Evolutionary conservation across 2,888 invertebrate species (phyloP).

Genomic region (Lucinisca nassula): DNA sequence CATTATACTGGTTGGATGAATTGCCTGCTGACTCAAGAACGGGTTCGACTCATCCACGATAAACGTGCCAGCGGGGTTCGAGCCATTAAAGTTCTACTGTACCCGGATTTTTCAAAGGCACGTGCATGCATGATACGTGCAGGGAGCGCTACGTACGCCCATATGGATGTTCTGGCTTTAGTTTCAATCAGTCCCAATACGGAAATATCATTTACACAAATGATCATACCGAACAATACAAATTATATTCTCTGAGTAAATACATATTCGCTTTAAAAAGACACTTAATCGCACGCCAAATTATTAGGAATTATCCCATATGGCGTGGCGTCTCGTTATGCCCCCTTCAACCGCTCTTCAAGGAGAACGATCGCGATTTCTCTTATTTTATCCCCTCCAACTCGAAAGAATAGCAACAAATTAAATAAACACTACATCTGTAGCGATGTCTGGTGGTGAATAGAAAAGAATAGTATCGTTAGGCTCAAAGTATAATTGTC

Average conservation of each 20-base stretch:
- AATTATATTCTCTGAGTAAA: conserved; percentile 60
- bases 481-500: conserved; percentile 53
- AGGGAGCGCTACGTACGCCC: no score
- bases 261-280: conserved; percentile 62
- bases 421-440: conserved; percentile 75
- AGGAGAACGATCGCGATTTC: conserved; percentile 42
- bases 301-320: conserved; percentile 16
- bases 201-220: conserved; percentile 68
- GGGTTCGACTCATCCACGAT: no score
- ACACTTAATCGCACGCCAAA: conserved; percentile 29
- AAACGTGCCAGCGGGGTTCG: no score
- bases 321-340: conserved; percentile 54
- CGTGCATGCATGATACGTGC: no score
- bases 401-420: conserved; percentile 67
- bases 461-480: conserved; percentile 67
- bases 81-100: no score
- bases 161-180: no score
- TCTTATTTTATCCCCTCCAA: conserved; percentile 39
- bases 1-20: no score
- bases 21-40: no score
- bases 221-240: conserved; percentile 53
- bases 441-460: conserved; percentile 41
- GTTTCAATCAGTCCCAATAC: conserved; percentile 28
- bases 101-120: no score
- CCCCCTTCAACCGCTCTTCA: conserved; percentile 36